Evolutionary conservation across 2,797 vertebrate species (phyloP), one percentile per base, ranked within the genome.

Genomic region (Acanthurus tractus): DNA sequence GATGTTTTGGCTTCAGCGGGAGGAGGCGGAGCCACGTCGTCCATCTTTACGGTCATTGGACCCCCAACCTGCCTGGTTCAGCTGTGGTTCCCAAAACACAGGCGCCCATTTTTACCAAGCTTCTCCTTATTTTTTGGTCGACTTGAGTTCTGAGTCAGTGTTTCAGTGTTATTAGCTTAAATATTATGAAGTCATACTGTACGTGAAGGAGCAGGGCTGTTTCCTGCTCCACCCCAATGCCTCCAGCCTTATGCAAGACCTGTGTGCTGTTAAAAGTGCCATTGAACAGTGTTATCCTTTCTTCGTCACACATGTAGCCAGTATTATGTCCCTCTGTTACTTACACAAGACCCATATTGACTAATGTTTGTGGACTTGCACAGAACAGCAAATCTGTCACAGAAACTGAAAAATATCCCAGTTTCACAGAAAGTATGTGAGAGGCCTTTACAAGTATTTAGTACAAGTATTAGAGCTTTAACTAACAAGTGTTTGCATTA

Each of bases 161-260:
- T 83, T 84, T 84, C 85, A 84, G 87, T 91, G 86, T 92, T 88
- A 63, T 83, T 66, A 75, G 78, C 89, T 85, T 68, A 63, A 72
- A 66, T 75, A 77, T 72, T 29, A 29, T 29, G 76, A 87, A 83
- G 89, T 90, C 81, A 85, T 67, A 72, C 72, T 81, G 78, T 86
- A 71, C 23, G 79, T 82, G 88, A 92, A 90, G 83, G 89, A 90
- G 20, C 84, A 18, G 84, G 80, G 63, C 67, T 42, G 71, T 78
- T 66, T 73, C 85, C 85, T 82, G 86, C 86, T 87, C 89, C 88
- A 79, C 87, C 89, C 90, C 88, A 76, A 91, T 86, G 89, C 93
- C 94, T 93, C 93, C 94, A 94, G 95, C 95, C 95, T 95, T 96
- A 96, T 95, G 94, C 95, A 96, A 95, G 94, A 95, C 94, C 94